Evolutionary conservation across 2,113 vertebrate species (phyloP).

Genomic region (Dasyurus viverrinus): DNA sequence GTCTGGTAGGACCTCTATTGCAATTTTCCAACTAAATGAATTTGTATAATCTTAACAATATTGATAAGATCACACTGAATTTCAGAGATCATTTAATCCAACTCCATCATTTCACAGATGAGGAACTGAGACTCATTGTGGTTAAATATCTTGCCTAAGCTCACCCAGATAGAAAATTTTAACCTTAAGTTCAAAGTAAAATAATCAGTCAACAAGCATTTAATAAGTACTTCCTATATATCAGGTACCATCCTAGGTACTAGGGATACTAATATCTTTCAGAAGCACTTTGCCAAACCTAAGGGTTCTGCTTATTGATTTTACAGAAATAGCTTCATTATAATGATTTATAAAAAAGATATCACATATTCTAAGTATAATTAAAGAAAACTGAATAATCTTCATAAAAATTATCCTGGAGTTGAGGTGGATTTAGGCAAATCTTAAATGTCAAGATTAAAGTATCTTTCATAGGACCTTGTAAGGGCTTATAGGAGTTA

Average conservation of each 20-base stretch:
- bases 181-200: background rate
- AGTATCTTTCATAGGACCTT: background rate
- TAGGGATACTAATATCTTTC: slow-evolving; percentile 10
- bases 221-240: background rate
- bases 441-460: slow-evolving; percentile 25
- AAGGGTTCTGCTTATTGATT: background rate
- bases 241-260: background rate
- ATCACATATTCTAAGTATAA: slow-evolving; percentile 34
- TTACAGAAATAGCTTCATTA: background rate
- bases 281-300: slow-evolving; percentile 19
- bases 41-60: background rate
- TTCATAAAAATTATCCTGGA: background rate
- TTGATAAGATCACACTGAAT: background rate
- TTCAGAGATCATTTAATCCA: background rate
- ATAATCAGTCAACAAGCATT: background rate
- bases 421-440: slow-evolving; percentile 7
- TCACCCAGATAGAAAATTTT: background rate
- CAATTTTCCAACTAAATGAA: background rate
- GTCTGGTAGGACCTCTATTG: background rate
- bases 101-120: background rate
- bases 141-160: background rate
- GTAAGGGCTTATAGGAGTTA: background rate
- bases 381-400: slow-evolving; percentile 40
- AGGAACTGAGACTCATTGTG: background rate
- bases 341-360: background rate